A percentile compares a stretch with the other conserved stretches of the same genome.
These are phyloP conservation scores for Talpa occidentalis DNA, from an alignment of 2,113 vertebrate genomes.

Conservation along the genomic window DNA sequence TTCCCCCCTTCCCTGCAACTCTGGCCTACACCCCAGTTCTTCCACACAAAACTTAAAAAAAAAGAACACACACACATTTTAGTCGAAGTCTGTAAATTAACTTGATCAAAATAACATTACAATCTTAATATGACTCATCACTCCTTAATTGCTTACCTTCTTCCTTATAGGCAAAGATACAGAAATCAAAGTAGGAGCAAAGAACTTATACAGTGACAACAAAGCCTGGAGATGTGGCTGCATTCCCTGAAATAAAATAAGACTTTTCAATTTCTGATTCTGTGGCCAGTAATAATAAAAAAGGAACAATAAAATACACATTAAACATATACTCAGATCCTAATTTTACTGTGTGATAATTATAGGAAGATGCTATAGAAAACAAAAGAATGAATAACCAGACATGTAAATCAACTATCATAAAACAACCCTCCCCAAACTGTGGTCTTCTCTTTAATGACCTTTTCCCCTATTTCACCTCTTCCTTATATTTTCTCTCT, in stretches of 20 bases:
- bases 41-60: no score
- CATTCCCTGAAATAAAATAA: slow-evolving; percentile 87
- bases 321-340: not conserved
- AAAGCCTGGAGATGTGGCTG: slow-evolving; percentile 92
- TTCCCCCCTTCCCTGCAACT: no score
- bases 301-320: not conserved
- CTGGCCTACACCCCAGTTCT: no score
- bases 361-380: not conserved
- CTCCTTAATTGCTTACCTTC: slow-evolving; percentile 88
- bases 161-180: slow-evolving; percentile 88
- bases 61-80: not conserved
- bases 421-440: not conserved
- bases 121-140: not conserved
- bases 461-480: not conserved
- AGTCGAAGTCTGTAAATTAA: slow-evolving; percentile 45
- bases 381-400: slow-evolving; percentile 18
- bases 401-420: slow-evolving; percentile 20
- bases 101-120: slow-evolving; percentile 34
- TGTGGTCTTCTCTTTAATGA: slow-evolving; percentile 20
- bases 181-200: slow-evolving; percentile 91
- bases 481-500: not conserved
- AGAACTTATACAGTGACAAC: slow-evolving; percentile 93
- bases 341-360: slow-evolving; percentile 23
- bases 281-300: not conserved
- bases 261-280: slow-evolving; percentile 49